phyloP scores from a whole-genome alignment of 2,888 invertebrate genomes.

The Himalopsyche anomala region DNA sequence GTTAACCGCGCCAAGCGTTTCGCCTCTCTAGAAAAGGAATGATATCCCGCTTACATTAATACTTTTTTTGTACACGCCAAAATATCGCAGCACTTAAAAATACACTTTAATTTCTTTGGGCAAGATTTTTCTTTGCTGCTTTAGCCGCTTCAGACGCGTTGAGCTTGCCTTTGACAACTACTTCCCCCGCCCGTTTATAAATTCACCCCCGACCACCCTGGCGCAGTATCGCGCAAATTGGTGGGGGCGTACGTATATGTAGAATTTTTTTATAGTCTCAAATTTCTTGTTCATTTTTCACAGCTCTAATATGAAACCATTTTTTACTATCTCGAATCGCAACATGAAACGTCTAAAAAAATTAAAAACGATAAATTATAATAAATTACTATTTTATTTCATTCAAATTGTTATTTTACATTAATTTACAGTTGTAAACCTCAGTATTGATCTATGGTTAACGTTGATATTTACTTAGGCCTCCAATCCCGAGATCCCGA shows the following conservation, averaged over 20 bases:
- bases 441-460: no score
- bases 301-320: no score
- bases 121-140: conserved; percentile 19
- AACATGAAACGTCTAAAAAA: no score
- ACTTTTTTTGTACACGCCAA: conserved; percentile 27
- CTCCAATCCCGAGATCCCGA: no score
- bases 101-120: conserved; percentile 46
- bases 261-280: neutral
- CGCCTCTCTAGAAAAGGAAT: conserved; percentile 13
- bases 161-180: conserved; percentile 52
- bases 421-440: no score
- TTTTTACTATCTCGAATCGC: no score
- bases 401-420: no score
- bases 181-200: conserved; percentile 13
- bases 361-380: no score
- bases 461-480: no score
- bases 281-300: neutral
- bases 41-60: neutral
- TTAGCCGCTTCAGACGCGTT: conserved; percentile 8
- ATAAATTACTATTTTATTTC: no score
- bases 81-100: conserved; percentile 41
- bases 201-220: neutral
- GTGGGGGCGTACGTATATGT: neutral
- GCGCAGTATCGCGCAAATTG: neutral
- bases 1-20: conserved; percentile 20